phyloP scores from a whole-genome alignment of 2,797 vertebrate species.

The Eptatretus atami region DNA sequence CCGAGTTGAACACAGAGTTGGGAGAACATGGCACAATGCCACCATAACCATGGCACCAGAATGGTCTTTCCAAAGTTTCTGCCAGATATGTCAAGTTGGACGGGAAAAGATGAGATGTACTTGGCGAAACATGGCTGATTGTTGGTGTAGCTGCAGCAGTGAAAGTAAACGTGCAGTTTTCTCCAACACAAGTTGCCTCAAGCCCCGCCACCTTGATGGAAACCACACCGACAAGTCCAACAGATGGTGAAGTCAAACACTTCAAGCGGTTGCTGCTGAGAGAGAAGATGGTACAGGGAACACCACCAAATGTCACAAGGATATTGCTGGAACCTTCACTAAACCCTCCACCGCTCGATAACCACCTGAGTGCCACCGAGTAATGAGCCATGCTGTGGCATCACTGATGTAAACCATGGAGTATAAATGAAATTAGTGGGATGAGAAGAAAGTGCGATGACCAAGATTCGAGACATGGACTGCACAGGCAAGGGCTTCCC shows the following conservation, averaged over 20 bases:
- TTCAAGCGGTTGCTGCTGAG: slow-evolving; percentile 22
- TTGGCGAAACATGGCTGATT: slow-evolving; percentile 15
- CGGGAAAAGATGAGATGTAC: slow-evolving; percentile 12
- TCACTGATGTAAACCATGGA: slow-evolving; percentile 21
- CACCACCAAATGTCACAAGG: slow-evolving; percentile 13
- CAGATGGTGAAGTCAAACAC: slow-evolving; percentile 23
- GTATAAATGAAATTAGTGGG: slow-evolving; percentile 27
- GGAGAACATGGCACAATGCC: slow-evolving; percentile 12
- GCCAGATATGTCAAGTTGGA: slow-evolving; percentile 17
- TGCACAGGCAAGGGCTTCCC: slow-evolving; percentile 18
- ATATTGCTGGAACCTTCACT: slow-evolving; percentile 7
- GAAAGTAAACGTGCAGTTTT: slow-evolving; percentile 26
- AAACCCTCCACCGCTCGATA: slow-evolving; percentile 30
- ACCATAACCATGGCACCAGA: slow-evolving; percentile 17
- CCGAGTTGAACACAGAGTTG: slow-evolving; percentile 13
- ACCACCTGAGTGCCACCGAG: slow-evolving; percentile 22
- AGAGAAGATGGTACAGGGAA: slow-evolving; percentile 17
- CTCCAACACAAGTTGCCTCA: slow-evolving; percentile 16
- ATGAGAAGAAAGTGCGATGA: slow-evolving; percentile 15
- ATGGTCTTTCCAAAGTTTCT: slow-evolving; percentile 16
- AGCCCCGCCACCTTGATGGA: slow-evolving; percentile 13
- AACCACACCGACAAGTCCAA: slow-evolving; percentile 11
- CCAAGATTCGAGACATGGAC: slow-evolving; percentile 28
- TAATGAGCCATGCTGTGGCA: slow-evolving; percentile 20
- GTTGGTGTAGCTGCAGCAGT: slow-evolving; percentile 13